A percentile compares a stretch with the other conserved stretches of the same genome.
These are phyloP conservation scores for Monodelphis domestica DNA, from an alignment of 2,797 vertebrate genomes.

Conservation along the genomic window DNA sequence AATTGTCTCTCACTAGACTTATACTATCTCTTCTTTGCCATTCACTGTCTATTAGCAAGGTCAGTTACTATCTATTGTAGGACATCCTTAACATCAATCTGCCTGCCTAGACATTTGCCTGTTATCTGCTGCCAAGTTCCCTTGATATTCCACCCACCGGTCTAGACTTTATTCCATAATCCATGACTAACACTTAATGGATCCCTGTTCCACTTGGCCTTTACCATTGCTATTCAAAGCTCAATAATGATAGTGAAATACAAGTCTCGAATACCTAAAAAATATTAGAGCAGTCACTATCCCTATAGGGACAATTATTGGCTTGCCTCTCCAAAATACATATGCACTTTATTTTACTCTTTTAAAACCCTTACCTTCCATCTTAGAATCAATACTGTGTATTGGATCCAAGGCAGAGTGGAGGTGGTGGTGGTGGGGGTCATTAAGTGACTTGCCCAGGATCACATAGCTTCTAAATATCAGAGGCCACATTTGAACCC, in stretches of 20 bases:
- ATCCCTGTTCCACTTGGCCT: neutral
- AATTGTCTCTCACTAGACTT: neutral
- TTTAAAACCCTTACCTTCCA: too few species aligned
- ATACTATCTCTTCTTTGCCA: neutral
- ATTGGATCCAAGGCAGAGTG: too few species aligned
- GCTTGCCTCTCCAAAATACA: neutral
- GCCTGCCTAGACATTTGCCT: neutral
- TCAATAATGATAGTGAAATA: neutral
- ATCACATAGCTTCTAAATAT: too few species aligned
- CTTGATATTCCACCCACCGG: neutral
- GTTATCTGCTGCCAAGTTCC: neutral
- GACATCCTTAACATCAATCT: neutral
- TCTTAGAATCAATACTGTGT: too few species aligned
- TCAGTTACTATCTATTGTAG: neutral
- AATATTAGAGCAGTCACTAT: neutral
- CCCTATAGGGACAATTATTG: neutral
- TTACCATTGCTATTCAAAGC: neutral
- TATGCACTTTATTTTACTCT: too few species aligned
- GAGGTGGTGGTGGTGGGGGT: too few species aligned
- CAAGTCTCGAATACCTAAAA: neutral
- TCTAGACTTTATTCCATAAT: neutral
- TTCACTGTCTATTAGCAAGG: neutral
- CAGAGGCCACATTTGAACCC: too few species aligned
- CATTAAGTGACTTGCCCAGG: too few species aligned
- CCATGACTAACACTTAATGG: neutral